These are phyloP conservation scores for Nebria brevicollis DNA, from an alignment of 2,888 invertebrate genomes.

Conservation along the genomic window DNA sequence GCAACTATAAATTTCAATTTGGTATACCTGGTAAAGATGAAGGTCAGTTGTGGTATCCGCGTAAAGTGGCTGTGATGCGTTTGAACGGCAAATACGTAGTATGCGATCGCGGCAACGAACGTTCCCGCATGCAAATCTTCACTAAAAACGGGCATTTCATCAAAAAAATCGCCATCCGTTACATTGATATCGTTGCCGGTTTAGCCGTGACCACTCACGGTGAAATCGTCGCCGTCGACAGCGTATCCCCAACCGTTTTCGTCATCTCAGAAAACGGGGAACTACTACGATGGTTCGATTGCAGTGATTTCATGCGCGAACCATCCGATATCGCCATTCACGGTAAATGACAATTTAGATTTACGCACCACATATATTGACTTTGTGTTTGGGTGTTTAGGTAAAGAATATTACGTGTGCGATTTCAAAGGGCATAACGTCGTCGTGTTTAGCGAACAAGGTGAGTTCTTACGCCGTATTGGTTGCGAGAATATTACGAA, in stretches of 20 bases:
- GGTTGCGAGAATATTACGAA: constrained; percentile 96
- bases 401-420: constrained; percentile 94
- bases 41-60: constrained; percentile 96
- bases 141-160: constrained; percentile 95
- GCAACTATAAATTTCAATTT: constrained; percentile 93
- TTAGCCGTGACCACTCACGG: constrained; percentile 92
- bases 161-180: constrained; percentile 91
- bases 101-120: constrained; percentile 95
- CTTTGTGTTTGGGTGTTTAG: constrained; percentile 63
- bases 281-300: constrained; percentile 95
- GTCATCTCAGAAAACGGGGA: constrained; percentile 93
- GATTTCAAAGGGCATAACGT: constrained; percentile 99
- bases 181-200: constrained; percentile 93
- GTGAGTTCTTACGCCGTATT: constrained; percentile 90
- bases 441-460: constrained; percentile 94
- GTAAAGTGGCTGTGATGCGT: constrained; percentile 93
- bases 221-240: constrained; percentile 96
- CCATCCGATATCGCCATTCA: constrained; percentile 97
- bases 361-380: background rate
- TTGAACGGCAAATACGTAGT: constrained; percentile 93
- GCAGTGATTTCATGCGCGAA: constrained; percentile 97
- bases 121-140: constrained; percentile 97
- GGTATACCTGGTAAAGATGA: constrained; percentile 95
- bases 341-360: constrained; percentile 66
- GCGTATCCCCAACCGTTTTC: constrained; percentile 96